Percentiles rank a stretch among this genome's conserved stretches.
Evolutionary conservation across 2,888 invertebrate species (phyloP).

Genomic region (Tineola bisselliella): DNA sequence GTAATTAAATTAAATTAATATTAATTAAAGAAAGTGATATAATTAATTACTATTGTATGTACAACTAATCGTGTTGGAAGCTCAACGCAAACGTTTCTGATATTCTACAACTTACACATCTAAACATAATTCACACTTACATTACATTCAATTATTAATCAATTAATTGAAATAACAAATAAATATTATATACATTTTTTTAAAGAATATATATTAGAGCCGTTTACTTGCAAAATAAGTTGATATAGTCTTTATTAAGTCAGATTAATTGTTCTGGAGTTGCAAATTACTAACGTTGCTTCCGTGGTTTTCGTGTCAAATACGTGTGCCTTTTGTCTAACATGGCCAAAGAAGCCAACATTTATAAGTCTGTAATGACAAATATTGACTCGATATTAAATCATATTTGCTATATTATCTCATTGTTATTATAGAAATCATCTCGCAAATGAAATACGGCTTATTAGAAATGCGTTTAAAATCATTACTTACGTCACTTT

Average conservation of each 20-base stretch:
- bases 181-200: neutral
- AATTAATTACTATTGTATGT: constrained; percentile 47
- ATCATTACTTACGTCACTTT: constrained; percentile 54
- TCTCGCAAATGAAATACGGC: neutral
- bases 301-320: no score
- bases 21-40: constrained; percentile 12
- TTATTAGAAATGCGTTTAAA: neutral
- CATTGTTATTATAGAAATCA: no score
- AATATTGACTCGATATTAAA: no score
- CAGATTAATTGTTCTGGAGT: no score
- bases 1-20: neutral
- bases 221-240: no score
- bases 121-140: neutral
- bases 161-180: neutral
- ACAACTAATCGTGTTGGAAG: constrained; percentile 70
- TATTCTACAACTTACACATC: constrained; percentile 26
- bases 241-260: no score
- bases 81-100: constrained; percentile 66
- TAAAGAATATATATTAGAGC: neutral
- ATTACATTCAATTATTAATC: neutral
- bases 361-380: no score
- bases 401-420: no score
- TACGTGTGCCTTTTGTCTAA: no score
- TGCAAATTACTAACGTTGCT: no score
- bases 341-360: no score